These are phyloP conservation scores for Hypercompe scribonia DNA, from an alignment of 2,888 invertebrate genomes.

Conservation along the genomic window DNA sequence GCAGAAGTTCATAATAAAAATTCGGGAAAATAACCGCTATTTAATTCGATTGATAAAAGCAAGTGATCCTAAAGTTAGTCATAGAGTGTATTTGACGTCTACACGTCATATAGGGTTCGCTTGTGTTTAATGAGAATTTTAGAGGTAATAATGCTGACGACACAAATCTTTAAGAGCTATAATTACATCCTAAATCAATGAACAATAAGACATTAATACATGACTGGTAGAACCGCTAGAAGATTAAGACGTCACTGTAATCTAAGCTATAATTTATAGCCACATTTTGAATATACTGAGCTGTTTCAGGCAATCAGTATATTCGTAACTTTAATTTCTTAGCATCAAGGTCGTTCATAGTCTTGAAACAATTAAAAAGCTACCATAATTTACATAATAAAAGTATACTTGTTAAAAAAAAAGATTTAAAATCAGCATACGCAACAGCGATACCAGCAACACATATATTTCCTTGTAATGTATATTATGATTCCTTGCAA, in stretches of 20 bases:
- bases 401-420: too few species aligned
- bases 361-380: background rate
- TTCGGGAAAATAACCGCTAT: too few species aligned
- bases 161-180: constrained; percentile 9
- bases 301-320: background rate
- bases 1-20: too few species aligned
- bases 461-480: too few species aligned
- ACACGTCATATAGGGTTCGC: background rate
- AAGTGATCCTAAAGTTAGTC: too few species aligned
- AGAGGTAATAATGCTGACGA: background rate
- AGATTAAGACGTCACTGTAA: background rate
- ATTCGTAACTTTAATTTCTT: background rate
- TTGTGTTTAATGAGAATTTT: background rate
- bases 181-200: constrained; percentile 22
- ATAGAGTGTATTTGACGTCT: too few species aligned
- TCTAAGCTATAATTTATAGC: background rate
- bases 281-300: background rate
- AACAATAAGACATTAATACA: constrained; percentile 35
- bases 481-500: too few species aligned
- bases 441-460: too few species aligned
- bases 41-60: too few species aligned
- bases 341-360: background rate
- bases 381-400: too few species aligned
- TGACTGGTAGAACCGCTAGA: constrained; percentile 4
- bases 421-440: too few species aligned